These are phyloP conservation scores for Orthonyx spaldingii DNA, from an alignment of 2,113 vertebrate species.

Conservation along the genomic window DNA sequence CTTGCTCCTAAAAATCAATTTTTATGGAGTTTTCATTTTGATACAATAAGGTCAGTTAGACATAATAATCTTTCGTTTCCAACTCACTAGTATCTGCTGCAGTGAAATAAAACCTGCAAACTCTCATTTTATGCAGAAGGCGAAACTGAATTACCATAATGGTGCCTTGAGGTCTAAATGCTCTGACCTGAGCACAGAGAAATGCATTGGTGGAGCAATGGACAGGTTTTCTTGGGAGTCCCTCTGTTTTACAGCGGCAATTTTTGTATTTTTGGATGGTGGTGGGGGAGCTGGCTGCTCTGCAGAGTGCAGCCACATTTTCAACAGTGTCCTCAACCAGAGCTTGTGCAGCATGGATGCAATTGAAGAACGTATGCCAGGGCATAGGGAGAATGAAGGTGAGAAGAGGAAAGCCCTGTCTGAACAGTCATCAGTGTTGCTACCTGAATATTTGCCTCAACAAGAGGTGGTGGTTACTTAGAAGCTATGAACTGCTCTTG, in stretches of 20 bases:
- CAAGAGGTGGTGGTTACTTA: neutral
- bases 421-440: neutral
- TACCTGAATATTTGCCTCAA: neutral
- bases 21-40: neutral
- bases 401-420: neutral
- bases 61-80: neutral
- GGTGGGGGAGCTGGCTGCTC: neutral
- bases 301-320: neutral
- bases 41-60: neutral
- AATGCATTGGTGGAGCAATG: neutral
- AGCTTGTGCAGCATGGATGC: neutral
- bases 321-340: neutral
- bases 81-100: neutral
- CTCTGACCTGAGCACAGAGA: neutral
- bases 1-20: neutral
- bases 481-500: neutral
- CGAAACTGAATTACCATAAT: neutral
- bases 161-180: neutral
- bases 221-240: neutral
- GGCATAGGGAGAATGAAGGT: neutral
- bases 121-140: neutral
- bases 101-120: neutral
- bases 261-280: accelerated
- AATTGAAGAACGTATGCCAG: neutral
- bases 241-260: neutral